Evolutionary conservation across 2,113 vertebrate genomes (phyloP).

Genomic region (Papio anubis): DNA sequence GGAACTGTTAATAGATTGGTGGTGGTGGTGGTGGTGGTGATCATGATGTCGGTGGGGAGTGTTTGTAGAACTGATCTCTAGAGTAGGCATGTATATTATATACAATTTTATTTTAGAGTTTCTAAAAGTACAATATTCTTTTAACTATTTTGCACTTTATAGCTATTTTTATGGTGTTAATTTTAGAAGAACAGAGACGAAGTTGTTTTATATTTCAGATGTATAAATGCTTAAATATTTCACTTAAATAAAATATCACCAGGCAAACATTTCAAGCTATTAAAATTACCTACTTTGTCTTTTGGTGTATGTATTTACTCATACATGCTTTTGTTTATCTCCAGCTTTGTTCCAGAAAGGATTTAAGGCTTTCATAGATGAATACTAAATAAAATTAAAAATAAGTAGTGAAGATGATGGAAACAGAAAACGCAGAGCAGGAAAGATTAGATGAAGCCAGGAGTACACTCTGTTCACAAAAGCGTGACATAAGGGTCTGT

Average conservation of each 20-base stretch:
- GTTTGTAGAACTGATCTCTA: background rate
- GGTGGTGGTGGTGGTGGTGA: background rate
- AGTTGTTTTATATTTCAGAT: constrained; percentile 3
- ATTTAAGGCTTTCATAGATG: constrained; percentile 23
- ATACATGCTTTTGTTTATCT: background rate
- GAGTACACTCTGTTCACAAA: background rate
- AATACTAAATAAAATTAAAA: constrained; percentile 31
- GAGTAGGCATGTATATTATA: background rate
- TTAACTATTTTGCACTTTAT: background rate
- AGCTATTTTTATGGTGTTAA: constrained; percentile 3
- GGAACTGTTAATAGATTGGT: background rate
- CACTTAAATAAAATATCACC: background rate
- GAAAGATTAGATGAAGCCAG: background rate
- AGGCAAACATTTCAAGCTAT: constrained; percentile 28
- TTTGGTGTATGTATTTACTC: background rate
- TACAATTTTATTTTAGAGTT: constrained; percentile 20
- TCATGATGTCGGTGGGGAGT: background rate
- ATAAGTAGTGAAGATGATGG: background rate
- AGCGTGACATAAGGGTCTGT: background rate
- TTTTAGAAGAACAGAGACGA: constrained; percentile 14
- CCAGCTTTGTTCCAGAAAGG: background rate
- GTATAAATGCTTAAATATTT: background rate
- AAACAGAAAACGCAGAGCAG: constrained; percentile 3
- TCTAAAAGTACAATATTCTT: background rate
- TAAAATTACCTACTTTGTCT: constrained; percentile 30